phyloP scores from a whole-genome alignment of 2,888 invertebrate genomes.

The Acrobasis suavella region DNA sequence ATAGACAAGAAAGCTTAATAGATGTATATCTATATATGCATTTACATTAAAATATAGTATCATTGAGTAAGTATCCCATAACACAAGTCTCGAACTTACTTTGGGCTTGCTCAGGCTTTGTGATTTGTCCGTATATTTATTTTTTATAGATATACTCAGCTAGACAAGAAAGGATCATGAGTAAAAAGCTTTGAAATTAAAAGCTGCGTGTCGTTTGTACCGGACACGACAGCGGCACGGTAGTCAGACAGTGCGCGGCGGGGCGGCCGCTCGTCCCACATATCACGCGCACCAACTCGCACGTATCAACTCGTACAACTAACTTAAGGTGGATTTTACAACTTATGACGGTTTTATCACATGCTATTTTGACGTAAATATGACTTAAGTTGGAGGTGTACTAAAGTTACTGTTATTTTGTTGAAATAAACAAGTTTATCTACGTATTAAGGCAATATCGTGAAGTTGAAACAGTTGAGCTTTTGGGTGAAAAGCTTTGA shows the following conservation, averaged over 20 bases:
- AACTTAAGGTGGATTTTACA: no score
- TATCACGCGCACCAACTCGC: constrained; percentile 9
- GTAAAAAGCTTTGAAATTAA: not conserved
- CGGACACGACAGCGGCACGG: constrained; percentile 9
- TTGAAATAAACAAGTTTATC: not conserved
- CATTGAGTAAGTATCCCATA: no score
- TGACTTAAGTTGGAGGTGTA: not conserved
- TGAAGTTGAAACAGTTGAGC: not conserved
- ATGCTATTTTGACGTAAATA: no score
- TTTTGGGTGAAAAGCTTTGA: not conserved
- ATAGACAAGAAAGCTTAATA: no score
- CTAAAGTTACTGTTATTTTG: not conserved
- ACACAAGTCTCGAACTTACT: no score
- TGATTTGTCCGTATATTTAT: no score
- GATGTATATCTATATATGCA: no score
- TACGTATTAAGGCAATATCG: not conserved
- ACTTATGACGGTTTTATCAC: no score
- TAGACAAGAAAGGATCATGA: not conserved
- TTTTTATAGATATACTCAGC: not conserved
- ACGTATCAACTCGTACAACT: constrained; percentile 3
- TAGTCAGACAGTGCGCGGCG: constrained; percentile 21
- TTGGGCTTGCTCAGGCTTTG: no score
- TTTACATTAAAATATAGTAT: no score
- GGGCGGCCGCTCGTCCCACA: constrained; percentile 25
- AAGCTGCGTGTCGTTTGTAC: not conserved